A percentile compares a stretch with the other conserved stretches of the same genome.
These are phyloP conservation scores for Zoanthus solanderi DNA, from an alignment of 92 coral and sea anemone species.

Conservation along the genomic window DNA sequence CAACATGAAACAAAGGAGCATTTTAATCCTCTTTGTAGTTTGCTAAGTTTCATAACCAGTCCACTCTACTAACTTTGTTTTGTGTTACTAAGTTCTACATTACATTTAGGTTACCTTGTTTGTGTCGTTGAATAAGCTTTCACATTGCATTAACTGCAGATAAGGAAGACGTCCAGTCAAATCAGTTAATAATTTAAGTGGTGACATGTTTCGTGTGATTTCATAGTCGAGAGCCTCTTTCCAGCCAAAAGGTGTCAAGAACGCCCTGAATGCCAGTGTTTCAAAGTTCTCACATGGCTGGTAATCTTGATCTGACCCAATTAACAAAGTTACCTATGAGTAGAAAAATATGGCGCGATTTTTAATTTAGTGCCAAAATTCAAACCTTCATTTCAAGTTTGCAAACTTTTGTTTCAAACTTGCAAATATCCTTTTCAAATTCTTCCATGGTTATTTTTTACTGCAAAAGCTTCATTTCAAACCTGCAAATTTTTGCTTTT, in stretches of 20 bases:
- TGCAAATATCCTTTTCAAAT: too few relatives aligned
- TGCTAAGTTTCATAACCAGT: too few relatives aligned
- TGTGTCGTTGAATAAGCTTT: constrained; percentile 4
- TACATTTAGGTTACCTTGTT: background rate
- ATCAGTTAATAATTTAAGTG: background rate
- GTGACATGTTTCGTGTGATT: background rate
- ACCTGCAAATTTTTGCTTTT: too few relatives aligned
- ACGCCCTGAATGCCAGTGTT: background rate
- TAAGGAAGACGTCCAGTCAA: background rate
- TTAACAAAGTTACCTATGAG: background rate
- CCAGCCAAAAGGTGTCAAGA: background rate
- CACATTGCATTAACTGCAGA: constrained; percentile 11
- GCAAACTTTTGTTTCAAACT: too few relatives aligned
- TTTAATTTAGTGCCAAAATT: too few relatives aligned
- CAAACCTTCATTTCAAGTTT: too few relatives aligned
- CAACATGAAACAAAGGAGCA: too few relatives aligned
- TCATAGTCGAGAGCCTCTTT: background rate
- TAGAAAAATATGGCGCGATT: background rate
- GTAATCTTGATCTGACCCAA: constrained; percentile 10
- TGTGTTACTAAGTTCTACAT: too few relatives aligned
- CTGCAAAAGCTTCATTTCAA: too few relatives aligned
- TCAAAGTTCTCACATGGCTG: constrained; percentile 3
- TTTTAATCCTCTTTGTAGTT: too few relatives aligned
- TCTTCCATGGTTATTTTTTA: too few relatives aligned
- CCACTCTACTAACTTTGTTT: too few relatives aligned